phyloP scores from a whole-genome alignment of 2,797 vertebrate species.

The Chrosomus eos region DNA sequence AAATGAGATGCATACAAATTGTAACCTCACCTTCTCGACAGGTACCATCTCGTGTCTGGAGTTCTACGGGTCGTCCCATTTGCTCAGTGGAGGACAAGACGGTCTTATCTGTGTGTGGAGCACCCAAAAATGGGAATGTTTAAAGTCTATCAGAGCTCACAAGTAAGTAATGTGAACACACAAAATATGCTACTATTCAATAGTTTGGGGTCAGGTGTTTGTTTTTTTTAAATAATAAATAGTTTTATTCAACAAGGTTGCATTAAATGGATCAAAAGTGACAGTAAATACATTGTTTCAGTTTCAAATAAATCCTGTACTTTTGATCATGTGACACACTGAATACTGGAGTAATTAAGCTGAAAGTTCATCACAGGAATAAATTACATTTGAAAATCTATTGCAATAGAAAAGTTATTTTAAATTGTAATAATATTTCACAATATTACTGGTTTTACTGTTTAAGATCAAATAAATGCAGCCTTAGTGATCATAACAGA shows the following conservation, averaged over 20 bases:
- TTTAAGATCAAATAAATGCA: neutral
- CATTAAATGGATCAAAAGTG: too few species aligned
- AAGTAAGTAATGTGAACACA: constrained; percentile 77
- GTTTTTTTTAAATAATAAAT: neutral
- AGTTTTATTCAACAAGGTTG: neutral
- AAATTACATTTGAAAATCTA: neutral
- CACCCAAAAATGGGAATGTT: constrained; percentile 94
- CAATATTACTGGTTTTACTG: neutral
- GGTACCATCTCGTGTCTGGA: constrained; percentile 89
- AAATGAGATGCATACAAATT: neutral
- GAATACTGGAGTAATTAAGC: neutral
- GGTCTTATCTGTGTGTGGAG: constrained; percentile 95
- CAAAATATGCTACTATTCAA: neutral
- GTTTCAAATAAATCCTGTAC: neutral
- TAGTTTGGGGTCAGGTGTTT: too few species aligned
- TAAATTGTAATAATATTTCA: neutral
- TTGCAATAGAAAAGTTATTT: neutral
- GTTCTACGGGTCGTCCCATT: constrained; percentile 87
- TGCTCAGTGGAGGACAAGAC: constrained; percentile 93
- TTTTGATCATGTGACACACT: neutral
- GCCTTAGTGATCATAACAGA: neutral
- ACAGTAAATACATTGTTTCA: neutral
- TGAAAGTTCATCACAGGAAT: neutral
- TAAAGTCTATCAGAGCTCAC: constrained; percentile 93
- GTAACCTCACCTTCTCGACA: constrained; percentile 49